A percentile compares a stretch with the other conserved stretches of the same genome.
These are phyloP conservation scores for Pionites leucogaster DNA, from an alignment of 2,113 vertebrate species.

Conservation along the genomic window DNA sequence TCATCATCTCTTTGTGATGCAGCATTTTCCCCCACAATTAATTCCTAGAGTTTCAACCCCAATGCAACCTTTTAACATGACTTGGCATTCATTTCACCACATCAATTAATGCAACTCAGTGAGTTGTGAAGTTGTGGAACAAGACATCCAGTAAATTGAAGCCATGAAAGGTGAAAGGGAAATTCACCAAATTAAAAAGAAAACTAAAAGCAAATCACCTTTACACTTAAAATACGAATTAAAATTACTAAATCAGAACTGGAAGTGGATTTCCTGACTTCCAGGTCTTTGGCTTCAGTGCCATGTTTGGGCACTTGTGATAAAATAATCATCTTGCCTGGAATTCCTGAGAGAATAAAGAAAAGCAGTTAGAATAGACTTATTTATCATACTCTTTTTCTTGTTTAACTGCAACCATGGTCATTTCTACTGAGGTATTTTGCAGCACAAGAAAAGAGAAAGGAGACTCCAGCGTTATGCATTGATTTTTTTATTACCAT, in stretches of 20 bases:
- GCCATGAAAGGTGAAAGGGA: not conserved
- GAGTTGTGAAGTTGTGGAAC: not conserved
- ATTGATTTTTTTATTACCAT: not conserved
- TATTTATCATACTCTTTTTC: not conserved
- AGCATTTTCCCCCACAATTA: not conserved
- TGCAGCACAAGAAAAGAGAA: not conserved
- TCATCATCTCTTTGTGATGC: not conserved
- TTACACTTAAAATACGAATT: not conserved
- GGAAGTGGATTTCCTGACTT: not conserved
- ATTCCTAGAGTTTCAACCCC: not conserved
- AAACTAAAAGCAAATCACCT: not conserved
- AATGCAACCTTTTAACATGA: not conserved
- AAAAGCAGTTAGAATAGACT: not conserved
- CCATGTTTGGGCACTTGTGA: not conserved
- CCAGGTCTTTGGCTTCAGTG: not conserved
- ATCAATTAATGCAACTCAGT: not conserved
- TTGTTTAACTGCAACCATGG: not conserved
- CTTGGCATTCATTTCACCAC: not conserved
- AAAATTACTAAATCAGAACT: not conserved
- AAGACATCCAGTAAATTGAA: not conserved
- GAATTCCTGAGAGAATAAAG: not conserved
- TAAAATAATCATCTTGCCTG: not conserved
- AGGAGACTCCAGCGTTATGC: not conserved
- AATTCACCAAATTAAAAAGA: not conserved
- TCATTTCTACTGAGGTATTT: not conserved